These are phyloP conservation scores for Mus spretus DNA, from an alignment of 2,797 vertebrate species.

Conservation along the genomic window DNA sequence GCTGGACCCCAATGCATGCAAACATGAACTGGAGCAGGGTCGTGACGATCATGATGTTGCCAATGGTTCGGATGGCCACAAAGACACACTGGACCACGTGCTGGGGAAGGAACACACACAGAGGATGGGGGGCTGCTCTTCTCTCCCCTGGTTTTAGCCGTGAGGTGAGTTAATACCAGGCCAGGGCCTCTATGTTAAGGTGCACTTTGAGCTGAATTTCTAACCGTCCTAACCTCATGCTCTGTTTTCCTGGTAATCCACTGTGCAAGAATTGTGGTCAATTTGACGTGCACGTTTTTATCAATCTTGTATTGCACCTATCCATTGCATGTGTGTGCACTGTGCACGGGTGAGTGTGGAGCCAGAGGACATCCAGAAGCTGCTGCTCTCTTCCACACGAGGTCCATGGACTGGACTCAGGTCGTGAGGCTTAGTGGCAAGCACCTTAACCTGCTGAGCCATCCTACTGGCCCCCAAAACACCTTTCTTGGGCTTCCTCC, in stretches of 20 bases:
- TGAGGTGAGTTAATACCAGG: accelerated
- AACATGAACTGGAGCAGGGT: constrained; percentile 99
- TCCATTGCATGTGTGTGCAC: not conserved
- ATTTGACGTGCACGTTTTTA: not conserved
- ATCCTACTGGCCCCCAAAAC: not conserved
- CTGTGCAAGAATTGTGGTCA: accelerated
- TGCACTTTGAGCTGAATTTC: not conserved
- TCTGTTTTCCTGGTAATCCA: not conserved
- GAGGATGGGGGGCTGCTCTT: accelerated
- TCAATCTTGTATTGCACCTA: not conserved
- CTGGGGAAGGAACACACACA: constrained; percentile 86
- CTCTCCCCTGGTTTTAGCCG: not conserved
- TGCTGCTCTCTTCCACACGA: not conserved
- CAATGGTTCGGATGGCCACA: constrained; percentile 99
- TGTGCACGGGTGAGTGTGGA: no score
- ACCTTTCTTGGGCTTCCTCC: not conserved
- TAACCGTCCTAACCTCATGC: not conserved
- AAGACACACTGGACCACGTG: constrained; percentile 99
- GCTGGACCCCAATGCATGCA: constrained; percentile 98
- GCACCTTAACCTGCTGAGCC: not conserved
- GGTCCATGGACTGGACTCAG: not conserved
- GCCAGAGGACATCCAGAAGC: not conserved
- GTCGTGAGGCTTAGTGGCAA: not conserved
- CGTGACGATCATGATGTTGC: constrained; percentile 99
- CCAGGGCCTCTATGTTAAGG: not conserved